Percentiles rank a stretch among this genome's conserved stretches.
These are phyloP conservation scores for Homarus americanus DNA, from an alignment of 1,140 invertebrate species.

Conservation along the genomic window DNA sequence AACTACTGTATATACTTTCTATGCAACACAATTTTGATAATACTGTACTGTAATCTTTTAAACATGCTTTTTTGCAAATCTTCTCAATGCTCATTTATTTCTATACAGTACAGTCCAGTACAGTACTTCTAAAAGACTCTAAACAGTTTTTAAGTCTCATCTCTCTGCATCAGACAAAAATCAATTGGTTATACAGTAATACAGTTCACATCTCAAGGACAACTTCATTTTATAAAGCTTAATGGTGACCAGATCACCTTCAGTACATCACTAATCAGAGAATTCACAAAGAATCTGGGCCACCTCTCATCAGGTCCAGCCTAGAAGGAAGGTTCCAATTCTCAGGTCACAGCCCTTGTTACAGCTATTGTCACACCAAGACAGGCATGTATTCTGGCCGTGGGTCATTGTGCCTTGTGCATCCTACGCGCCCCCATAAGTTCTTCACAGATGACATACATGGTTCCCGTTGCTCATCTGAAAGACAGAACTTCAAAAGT, in stretches of 20 bases:
- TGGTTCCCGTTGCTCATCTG: conserved; percentile 33
- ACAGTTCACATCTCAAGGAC: background rate
- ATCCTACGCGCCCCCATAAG: conserved; percentile 30
- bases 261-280: background rate
- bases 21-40: no score
- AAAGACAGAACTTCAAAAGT: background rate
- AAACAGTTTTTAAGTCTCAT: background rate
- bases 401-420: background rate
- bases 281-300: background rate
- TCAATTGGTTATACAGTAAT: background rate
- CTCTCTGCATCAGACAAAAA: background rate
- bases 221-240: background rate
- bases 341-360: conserved; percentile 6
- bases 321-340: background rate
- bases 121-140: background rate
- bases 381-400: conserved; percentile 4
- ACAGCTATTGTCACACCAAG: conserved; percentile 23
- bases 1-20: no score
- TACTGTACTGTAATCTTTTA: background rate
- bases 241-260: background rate
- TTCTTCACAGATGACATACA: conserved; percentile 40
- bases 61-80: background rate
- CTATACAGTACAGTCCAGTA: no score
- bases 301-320: conserved; percentile 16
- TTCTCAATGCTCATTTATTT: background rate